Evolutionary conservation across 2,888 invertebrate species (phyloP).

Genomic region (Gonocerus acuteangulatus): DNA sequence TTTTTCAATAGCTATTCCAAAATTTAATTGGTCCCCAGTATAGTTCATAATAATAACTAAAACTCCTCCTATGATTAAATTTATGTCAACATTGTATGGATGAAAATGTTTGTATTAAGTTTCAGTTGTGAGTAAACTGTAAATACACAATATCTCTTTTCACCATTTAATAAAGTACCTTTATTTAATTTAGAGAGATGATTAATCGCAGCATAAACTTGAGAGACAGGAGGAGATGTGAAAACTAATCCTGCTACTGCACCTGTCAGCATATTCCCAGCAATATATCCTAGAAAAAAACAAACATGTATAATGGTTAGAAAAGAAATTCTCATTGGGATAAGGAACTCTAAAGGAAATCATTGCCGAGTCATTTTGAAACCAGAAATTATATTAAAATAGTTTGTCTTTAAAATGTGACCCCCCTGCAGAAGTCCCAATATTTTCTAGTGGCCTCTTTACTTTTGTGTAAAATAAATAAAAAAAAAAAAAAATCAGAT

Average conservation of each 20-base stretch:
- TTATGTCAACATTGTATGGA: neutral
- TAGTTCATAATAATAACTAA: slow-evolving; percentile 67
- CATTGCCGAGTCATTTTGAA: no score
- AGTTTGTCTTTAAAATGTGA: no score
- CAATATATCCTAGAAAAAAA: slow-evolving; percentile 58
- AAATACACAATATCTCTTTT: neutral
- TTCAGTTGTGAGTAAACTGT: no score
- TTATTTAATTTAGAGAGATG: slow-evolving; percentile 52
- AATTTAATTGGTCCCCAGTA: slow-evolving; percentile 70
- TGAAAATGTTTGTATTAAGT: neutral
- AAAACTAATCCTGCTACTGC: slow-evolving; percentile 71
- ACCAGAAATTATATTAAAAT: neutral
- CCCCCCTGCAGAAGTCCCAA: no score
- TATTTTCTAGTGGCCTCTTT: no score
- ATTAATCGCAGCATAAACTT: slow-evolving; percentile 58
- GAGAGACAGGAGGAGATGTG: slow-evolving; percentile 64
- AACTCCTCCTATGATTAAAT: slow-evolving; percentile 50
- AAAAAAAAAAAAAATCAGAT: no score
- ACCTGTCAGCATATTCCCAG: slow-evolving; percentile 69
- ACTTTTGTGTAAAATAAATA: no score
- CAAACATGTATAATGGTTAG: no score
- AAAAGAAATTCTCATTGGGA: no score
- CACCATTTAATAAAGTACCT: slow-evolving; percentile 45
- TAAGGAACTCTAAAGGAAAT: no score
- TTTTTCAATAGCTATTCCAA: slow-evolving; percentile 72